Percentiles rank a stretch among this genome's conserved stretches.
Conservation (phyloP, 2,888 invertebrate genomes). For the Pseudococcus viburni region DNA sequence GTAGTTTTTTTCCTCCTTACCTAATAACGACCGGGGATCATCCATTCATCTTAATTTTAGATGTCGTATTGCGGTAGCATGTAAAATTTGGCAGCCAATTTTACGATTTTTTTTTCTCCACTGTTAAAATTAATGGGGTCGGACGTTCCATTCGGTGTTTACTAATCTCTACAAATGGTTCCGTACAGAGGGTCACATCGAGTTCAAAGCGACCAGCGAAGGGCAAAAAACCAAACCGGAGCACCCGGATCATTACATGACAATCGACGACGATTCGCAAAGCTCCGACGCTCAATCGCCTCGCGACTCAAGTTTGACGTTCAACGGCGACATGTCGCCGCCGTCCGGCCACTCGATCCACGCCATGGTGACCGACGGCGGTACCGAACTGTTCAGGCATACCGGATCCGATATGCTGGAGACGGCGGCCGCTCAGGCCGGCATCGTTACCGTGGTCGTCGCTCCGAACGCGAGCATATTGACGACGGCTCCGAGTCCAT, state of each 20-base stretch:
- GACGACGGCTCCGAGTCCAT: conserved; percentile 72
- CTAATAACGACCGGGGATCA: conserved; percentile 31
- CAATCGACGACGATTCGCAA: conserved; percentile 90
- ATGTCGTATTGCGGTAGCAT: neutral
- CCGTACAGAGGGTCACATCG: conserved; percentile 84
- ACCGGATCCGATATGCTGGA: conserved; percentile 74
- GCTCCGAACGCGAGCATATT: conserved; percentile 70
- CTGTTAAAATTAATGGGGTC: conserved; percentile 15
- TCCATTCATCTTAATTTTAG: conserved; percentile 47
- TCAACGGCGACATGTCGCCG: conserved; percentile 71
- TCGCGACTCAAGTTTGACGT: conserved; percentile 69
- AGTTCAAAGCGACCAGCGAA: conserved; percentile 93
- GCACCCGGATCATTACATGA: conserved; percentile 88
- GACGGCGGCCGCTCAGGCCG: conserved; percentile 78
- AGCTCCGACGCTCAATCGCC: conserved; percentile 77
- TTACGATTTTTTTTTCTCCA: conserved; percentile 25
- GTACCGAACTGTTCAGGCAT: conserved; percentile 67
- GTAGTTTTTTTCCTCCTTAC: neutral
- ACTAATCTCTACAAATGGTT: conserved; percentile 66
- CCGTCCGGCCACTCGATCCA: conserved; percentile 64
- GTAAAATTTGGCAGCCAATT: conserved; percentile 46
- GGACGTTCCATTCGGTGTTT: neutral
- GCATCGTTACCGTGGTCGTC: conserved; percentile 79
- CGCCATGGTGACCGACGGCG: conserved; percentile 66
- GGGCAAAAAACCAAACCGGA: conserved; percentile 88